Conservation (phyloP, 2,797 vertebrate species). For the Percopsis omiscomaycus region DNA sequence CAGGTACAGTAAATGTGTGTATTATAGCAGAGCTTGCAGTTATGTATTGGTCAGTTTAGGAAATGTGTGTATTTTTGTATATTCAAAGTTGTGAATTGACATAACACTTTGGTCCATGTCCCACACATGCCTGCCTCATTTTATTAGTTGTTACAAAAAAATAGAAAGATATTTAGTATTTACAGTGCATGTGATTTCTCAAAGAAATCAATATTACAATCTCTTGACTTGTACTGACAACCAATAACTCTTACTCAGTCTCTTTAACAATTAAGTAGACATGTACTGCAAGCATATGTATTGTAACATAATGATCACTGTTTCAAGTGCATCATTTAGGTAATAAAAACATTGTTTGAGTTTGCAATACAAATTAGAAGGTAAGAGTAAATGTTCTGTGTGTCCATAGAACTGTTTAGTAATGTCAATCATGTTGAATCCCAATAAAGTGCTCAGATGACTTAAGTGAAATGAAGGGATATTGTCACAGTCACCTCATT, state of each 20-base stretch:
- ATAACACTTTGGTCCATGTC: conserved; percentile 31
- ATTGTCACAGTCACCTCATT: too few relatives aligned
- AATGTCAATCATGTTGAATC: too few relatives aligned
- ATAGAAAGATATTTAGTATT: conserved; percentile 51
- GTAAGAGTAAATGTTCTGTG: too few relatives aligned
- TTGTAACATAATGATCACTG: background rate
- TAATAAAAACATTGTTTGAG: conserved; percentile 3
- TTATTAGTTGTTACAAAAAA: conserved; percentile 57
- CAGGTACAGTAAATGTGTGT: conserved; percentile 8
- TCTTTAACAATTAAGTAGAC: conserved; percentile 18
- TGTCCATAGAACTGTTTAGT: too few relatives aligned
- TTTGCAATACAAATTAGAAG: too few relatives aligned
- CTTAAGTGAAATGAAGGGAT: too few relatives aligned
- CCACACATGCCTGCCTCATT: conserved; percentile 14
- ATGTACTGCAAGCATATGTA: background rate
- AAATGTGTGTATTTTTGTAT: conserved; percentile 11
- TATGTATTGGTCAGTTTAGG: background rate
- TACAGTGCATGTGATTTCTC: conserved; percentile 49
- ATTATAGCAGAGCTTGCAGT: background rate
- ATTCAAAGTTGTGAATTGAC: conserved; percentile 6
- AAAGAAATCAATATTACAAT: conserved; percentile 45
- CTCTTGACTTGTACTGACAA: conserved; percentile 7
- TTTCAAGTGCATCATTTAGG: background rate
- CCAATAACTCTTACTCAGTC: conserved; percentile 23
- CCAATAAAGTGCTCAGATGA: too few relatives aligned